These are phyloP conservation scores for Drosophila miranda DNA, from an alignment of 1,140 invertebrate genomes.

Conservation along the genomic window DNA sequence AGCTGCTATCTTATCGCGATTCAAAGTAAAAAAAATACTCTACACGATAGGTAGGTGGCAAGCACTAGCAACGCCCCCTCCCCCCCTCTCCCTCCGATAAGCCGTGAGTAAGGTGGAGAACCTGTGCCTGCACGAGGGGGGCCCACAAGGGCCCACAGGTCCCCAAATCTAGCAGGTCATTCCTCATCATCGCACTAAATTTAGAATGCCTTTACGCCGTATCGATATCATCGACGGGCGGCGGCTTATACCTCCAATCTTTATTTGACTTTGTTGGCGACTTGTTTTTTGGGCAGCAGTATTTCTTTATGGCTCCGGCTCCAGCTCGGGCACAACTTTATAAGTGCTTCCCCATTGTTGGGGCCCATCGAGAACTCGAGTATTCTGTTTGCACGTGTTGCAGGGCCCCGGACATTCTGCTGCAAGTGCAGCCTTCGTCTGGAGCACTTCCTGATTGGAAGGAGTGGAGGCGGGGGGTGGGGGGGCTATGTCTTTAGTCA, in stretches of 20 bases:
- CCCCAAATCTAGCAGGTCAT: background rate
- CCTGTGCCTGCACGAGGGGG: background rate
- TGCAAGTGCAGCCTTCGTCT: slow-evolving; percentile 1
- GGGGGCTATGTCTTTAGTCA: background rate
- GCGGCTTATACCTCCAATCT: slow-evolving; percentile 4
- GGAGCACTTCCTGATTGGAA: background rate
- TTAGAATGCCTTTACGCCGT: background rate
- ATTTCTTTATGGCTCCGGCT: background rate
- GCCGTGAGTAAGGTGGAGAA: slow-evolving; percentile 7
- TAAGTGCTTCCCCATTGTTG: slow-evolving; percentile 18
- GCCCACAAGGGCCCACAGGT: no score
- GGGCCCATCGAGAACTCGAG: background rate
- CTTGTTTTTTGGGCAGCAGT: background rate
- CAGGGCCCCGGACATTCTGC: background rate
- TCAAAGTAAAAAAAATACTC: slow-evolving; percentile 10
- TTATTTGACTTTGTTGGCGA: slow-evolving; percentile 10
- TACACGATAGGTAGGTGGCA: background rate
- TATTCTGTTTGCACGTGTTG: slow-evolving; percentile 7
- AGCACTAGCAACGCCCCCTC: background rate
- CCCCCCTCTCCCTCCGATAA: slow-evolving; percentile 21
- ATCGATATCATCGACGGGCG: no score
- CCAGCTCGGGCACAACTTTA: background rate
- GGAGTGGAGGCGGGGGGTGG: background rate
- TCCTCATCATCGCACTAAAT: slow-evolving; percentile 5
- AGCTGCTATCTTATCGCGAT: slow-evolving; percentile 61